Conservation (phyloP, 1,140 invertebrate genomes). For the Drosophila yakuba region DNA sequence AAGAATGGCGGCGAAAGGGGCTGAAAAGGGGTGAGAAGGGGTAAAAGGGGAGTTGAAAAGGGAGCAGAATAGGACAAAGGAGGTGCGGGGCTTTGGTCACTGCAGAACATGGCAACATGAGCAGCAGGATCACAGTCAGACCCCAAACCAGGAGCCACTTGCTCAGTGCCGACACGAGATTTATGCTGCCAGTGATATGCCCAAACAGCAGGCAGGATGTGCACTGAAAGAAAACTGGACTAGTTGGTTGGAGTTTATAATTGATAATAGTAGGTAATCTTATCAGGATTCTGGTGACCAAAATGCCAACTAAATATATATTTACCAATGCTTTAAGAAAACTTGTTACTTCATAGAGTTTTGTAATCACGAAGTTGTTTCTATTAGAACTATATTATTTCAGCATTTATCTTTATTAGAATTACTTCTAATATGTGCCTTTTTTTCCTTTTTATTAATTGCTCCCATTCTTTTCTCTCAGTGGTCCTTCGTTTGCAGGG, state of each 20-base stretch:
- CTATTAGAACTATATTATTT: too few species aligned
- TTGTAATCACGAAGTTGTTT: too few species aligned
- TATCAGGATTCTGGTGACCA: too few species aligned
- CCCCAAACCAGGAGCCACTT: slow-evolving; percentile 51
- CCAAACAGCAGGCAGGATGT: slow-evolving; percentile 43
- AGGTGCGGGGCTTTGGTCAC: slow-evolving; percentile 30
- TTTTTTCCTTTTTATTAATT: too few species aligned
- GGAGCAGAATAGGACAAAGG: not conserved
- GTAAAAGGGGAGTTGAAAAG: not conserved
- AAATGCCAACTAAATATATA: too few species aligned
- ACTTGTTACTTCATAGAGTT: too few species aligned
- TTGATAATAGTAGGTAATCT: too few species aligned
- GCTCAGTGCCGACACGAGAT: slow-evolving; percentile 71
- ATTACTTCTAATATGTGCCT: too few species aligned
- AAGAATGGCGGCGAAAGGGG: not conserved
- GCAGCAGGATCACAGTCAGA: slow-evolving; percentile 41
- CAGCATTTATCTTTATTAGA: too few species aligned
- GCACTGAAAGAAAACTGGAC: slow-evolving; percentile 13
- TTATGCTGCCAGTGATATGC: slow-evolving; percentile 57
- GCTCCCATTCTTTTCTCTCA: not conserved
- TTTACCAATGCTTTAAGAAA: too few species aligned
- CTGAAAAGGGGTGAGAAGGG: not conserved
- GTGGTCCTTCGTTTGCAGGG: not conserved
- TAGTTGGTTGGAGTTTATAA: too few species aligned
- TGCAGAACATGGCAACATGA: slow-evolving; percentile 48